Conservation (phyloP, 2,113 vertebrate species). For the Crotalus helleri region DNA sequence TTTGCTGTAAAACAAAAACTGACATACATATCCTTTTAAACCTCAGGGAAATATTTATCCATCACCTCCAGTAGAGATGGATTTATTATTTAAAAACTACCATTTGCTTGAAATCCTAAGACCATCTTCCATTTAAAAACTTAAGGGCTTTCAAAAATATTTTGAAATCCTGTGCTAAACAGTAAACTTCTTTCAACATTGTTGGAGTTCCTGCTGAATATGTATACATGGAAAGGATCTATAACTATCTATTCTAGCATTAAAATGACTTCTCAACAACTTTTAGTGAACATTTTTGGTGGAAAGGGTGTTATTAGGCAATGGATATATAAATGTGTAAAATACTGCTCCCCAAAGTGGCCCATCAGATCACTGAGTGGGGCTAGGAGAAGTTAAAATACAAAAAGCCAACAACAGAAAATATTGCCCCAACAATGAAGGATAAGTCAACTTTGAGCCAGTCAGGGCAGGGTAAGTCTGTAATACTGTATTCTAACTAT, state of each 20-base stretch:
- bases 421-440: background rate
- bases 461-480: background rate
- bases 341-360: background rate
- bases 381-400: background rate
- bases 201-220: background rate
- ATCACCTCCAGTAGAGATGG: background rate
- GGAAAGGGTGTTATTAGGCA: background rate
- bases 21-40: background rate
- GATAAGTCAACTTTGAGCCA: background rate
- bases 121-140: background rate
- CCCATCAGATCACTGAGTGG: background rate
- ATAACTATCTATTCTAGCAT: background rate
- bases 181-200: background rate
- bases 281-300: background rate
- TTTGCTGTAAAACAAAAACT: conserved; percentile 22
- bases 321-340: background rate
- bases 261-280: background rate
- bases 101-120: background rate
- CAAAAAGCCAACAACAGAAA: background rate
- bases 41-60: background rate
- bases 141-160: background rate
- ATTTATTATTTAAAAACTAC: conserved; percentile 7
- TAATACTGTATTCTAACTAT: background rate
- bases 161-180: background rate
- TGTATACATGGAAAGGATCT: background rate